Conservation (phyloP, 2,113 vertebrate genomes). For the Prochilodus magdalenae region DNA sequence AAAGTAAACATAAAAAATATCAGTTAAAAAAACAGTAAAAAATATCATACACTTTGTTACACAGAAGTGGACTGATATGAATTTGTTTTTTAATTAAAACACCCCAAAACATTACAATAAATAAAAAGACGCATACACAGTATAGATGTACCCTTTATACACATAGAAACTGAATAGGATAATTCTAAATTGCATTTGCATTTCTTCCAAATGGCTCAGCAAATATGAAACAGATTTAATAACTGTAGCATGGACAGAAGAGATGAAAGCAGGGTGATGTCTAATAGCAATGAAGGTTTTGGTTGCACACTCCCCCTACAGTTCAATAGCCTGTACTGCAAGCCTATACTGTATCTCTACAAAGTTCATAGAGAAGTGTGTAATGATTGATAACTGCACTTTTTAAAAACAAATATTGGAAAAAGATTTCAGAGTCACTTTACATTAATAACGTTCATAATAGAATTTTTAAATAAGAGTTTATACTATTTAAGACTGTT, state of each 20-base stretch:
- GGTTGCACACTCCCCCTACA: conserved; percentile 43
- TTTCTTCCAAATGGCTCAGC: neutral
- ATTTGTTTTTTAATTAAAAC: neutral
- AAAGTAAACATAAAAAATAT: conserved; percentile 3
- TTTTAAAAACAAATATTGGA: too few species aligned
- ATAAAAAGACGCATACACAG: neutral
- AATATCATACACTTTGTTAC: neutral
- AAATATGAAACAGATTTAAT: conserved; percentile 10
- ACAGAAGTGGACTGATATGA: neutral
- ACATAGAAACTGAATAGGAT: neutral
- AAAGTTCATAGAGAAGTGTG: neutral
- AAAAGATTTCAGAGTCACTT: too few species aligned
- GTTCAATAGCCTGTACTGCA: conserved; percentile 9
- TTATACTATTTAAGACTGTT: too few species aligned
- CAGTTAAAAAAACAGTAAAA: too few species aligned
- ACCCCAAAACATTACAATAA: neutral
- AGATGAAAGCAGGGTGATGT: neutral
- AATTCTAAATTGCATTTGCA: neutral
- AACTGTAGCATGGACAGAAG: neutral
- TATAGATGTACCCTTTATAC: neutral
- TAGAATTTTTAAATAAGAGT: too few species aligned
- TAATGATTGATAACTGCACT: too few species aligned
- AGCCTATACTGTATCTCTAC: neutral
- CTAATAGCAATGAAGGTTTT: neutral
- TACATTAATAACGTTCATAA: too few species aligned